These are phyloP conservation scores for Nesidiocoris tenuis DNA, from an alignment of 2,888 invertebrate species.

Conservation along the genomic window DNA sequence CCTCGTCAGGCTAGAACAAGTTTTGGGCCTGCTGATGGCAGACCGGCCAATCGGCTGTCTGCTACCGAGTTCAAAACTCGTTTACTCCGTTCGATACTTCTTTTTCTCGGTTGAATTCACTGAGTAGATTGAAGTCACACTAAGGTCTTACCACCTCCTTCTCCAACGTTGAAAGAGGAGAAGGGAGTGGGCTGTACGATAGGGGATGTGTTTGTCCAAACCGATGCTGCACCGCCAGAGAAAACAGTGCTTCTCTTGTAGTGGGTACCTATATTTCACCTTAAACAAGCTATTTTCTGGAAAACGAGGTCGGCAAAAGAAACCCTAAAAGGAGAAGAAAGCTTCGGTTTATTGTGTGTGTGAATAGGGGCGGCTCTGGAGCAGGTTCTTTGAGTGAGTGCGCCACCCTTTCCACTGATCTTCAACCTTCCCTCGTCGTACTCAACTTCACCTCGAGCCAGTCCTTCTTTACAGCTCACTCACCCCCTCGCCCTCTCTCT, in stretches of 20 bases:
- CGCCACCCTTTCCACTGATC: background rate
- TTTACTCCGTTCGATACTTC: background rate
- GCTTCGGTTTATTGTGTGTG: constrained; percentile 9
- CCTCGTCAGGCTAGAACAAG: no score
- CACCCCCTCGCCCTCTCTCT: background rate
- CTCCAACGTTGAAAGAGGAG: background rate
- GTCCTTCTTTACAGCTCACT: no score
- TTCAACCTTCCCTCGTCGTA: background rate
- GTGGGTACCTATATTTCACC: constrained; percentile 9
- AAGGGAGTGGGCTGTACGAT: background rate
- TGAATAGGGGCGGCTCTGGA: constrained; percentile 2
- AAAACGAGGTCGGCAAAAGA: background rate
- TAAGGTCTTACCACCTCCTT: background rate
- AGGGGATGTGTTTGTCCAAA: background rate
- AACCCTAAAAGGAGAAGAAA: constrained; percentile 7
- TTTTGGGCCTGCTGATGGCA: background rate
- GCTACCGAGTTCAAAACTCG: background rate
- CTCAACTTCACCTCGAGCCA: no score
- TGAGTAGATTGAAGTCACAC: background rate
- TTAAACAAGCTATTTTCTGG: constrained; percentile 19
- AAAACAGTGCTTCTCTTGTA: background rate
- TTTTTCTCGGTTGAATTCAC: background rate
- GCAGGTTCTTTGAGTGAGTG: constrained; percentile 6
- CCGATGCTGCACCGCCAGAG: background rate
- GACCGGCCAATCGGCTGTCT: background rate